Evolutionary conservation across 2,797 vertebrate genomes (phyloP).

Genomic region (Tolypeutes matacus): DNA sequence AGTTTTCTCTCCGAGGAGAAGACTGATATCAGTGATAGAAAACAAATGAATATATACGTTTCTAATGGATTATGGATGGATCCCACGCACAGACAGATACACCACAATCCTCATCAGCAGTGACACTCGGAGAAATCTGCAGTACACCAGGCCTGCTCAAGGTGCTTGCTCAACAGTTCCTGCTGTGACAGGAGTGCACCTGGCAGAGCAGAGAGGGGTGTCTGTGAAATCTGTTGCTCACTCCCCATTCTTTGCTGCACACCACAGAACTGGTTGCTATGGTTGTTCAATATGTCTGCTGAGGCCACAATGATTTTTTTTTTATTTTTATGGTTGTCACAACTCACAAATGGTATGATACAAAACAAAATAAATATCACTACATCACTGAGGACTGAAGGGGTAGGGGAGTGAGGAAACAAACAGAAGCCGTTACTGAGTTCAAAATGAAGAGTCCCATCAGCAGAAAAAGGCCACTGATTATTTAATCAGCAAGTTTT

Average conservation of each 20-base stretch:
- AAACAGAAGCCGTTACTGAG: not conserved
- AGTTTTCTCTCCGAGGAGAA: conserved; percentile 56
- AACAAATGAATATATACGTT: not conserved
- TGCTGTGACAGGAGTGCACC: not conserved
- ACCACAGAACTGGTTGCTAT: not conserved
- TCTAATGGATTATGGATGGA: accelerated
- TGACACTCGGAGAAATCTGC: not conserved
- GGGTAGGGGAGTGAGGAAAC: not conserved
- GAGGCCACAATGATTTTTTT: not conserved
- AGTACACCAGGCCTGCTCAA: not conserved
- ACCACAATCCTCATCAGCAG: not conserved
- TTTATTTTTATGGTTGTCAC: not conserved
- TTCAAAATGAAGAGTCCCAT: conserved; percentile 77
- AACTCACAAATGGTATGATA: not conserved
- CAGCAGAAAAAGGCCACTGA: conserved; percentile 15
- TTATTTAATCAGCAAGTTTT: conserved; percentile 27
- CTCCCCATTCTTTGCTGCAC: accelerated
- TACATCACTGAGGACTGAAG: not conserved
- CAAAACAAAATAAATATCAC: not conserved
- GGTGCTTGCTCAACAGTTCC: not conserved
- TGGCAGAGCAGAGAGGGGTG: not conserved
- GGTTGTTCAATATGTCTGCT: not conserved
- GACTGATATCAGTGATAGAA: not conserved
- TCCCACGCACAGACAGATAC: not conserved
- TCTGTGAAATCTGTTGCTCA: accelerated